Base-by-base conservation (phyloP, 2,797 vertebrate species). In the Synanceia verrucosa region DNA sequence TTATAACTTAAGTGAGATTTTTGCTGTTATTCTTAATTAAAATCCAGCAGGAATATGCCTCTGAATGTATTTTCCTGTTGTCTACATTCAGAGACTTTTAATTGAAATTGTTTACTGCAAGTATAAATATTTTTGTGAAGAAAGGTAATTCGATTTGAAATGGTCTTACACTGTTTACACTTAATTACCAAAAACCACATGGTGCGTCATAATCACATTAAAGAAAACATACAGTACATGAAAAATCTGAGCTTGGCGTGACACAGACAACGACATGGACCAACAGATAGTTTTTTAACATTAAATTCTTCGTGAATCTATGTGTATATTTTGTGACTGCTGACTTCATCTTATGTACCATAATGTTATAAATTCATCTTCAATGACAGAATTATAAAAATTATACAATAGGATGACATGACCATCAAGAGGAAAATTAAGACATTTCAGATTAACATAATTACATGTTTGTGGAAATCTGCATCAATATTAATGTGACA, bases 381-480 rank as follows among this genome's bases (percentile, higher is more conserved):
- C 67, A 70, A 70, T 80, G 78, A 68, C 61, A 58, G 28, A 70
- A 56, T 69, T 76, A 73, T 39, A 18, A 50, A 86, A 86, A 89
- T 86, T 81, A 86, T 60, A 76, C 60, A 21, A 84, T 74, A 43
- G 57, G 62, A 64, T 55, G 23, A 70, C 85, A 81, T 76, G 55
- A 75, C 69, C 56, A 85, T 79, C 64, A 73, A 79, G 63, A 86
- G 72, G 65, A 55, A 78, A 81, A 85, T 87, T 69, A 86, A 71
- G 5, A 1, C 62, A 74, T 81, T 73, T 73, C 57, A 70, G 56
- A 14, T 55, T 70, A 76, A 81, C 34, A 66, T 85, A 83, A 83
- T 81, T 78, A 69, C 23, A 68, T 69, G 57, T 79, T 86, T 67
- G 65, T 51, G 24, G 47, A 76, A 84, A 75, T 65, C 65, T 73